Evolutionary conservation across 2,888 invertebrate species (phyloP).

Genomic region (Scaptomyza tumidula): DNA sequence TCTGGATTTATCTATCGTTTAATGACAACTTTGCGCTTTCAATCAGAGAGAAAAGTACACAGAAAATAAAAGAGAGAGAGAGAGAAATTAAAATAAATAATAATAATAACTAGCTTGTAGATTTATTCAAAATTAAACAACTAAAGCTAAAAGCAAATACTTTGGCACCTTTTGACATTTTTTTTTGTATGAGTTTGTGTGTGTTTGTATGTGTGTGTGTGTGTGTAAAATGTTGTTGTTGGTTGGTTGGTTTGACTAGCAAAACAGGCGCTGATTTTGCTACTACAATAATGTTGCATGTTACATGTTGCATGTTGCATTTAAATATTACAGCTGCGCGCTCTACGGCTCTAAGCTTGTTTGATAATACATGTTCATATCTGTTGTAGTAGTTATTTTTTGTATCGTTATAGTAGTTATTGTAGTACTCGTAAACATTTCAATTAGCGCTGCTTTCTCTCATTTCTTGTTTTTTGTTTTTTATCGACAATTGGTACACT

Average conservation of each 20-base stretch:
- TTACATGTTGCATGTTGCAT: constrained; percentile 40
- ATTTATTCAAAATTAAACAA: constrained; percentile 66
- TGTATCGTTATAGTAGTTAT: constrained; percentile 59
- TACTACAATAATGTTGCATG: constrained; percentile 35
- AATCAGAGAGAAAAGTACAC: neutral
- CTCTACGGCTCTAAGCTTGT: constrained; percentile 49
- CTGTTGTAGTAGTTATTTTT: constrained; percentile 9
- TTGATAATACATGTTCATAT: constrained; percentile 32
- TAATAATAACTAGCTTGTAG: constrained; percentile 35
- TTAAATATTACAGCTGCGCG: constrained; percentile 61
- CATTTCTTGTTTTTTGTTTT: constrained; percentile 8
- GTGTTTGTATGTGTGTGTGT: constrained; percentile 7
- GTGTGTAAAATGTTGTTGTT: neutral
- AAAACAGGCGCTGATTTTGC: constrained; percentile 68
- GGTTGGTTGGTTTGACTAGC: constrained; percentile 60
- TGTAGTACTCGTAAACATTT: constrained; percentile 66
- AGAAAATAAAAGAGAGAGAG: constrained; percentile 14
- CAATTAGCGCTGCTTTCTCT: constrained; percentile 29
- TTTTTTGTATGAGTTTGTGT: constrained; percentile 25
- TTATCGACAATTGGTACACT: constrained; percentile 73
- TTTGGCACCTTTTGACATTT: constrained; percentile 74
- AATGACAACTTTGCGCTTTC: constrained; percentile 7
- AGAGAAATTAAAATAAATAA: constrained; percentile 48
- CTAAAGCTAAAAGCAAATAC: constrained; percentile 77
- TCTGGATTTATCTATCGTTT: constrained; percentile 5